Percentiles rank a stretch among this genome's conserved stretches.
Evolutionary conservation across 1,140 invertebrate genomes (phyloP).

Genomic region (Episyrphus balteatus): DNA sequence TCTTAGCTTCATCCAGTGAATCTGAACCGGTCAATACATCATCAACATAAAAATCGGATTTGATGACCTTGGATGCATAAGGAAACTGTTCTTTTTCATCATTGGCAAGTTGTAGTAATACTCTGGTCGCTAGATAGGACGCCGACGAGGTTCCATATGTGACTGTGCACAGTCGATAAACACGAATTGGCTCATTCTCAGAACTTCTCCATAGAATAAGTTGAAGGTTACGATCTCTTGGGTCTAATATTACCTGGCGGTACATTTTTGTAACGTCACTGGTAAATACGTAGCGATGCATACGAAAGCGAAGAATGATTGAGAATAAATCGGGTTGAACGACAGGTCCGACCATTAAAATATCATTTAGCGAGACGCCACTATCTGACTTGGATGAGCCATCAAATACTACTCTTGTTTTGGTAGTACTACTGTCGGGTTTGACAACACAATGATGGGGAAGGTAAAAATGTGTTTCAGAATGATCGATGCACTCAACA

Average conservation of each 20-base stretch:
- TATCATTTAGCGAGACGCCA: slow-evolving; percentile 2
- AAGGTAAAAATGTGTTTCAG: too few species aligned
- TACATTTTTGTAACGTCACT: too few species aligned
- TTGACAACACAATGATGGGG: too few species aligned
- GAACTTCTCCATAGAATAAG: too few species aligned
- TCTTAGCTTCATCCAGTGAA: slow-evolving; percentile 22
- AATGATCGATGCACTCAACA: too few species aligned
- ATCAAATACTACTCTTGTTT: too few species aligned
- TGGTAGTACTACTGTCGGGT: too few species aligned
- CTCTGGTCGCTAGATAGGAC: slow-evolving; percentile 19
- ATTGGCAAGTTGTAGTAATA: slow-evolving; percentile 21
- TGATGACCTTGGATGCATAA: slow-evolving; percentile 14
- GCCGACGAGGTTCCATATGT: slow-evolving; percentile 21
- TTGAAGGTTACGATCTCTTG: too few species aligned
- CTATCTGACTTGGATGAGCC: too few species aligned
- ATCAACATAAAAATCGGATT: slow-evolving; percentile 34
- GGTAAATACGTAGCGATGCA: too few species aligned
- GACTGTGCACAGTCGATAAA: slow-evolving; percentile 21
- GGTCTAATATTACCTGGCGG: too few species aligned
- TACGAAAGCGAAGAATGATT: slow-evolving; percentile 1
- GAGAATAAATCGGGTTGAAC: background rate
- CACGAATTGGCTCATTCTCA: too few species aligned
- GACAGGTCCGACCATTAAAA: background rate
- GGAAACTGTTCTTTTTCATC: slow-evolving; percentile 19
- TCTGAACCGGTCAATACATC: slow-evolving; percentile 32